Evolutionary conservation across 2,888 invertebrate genomes (phyloP), one percentile per base, ranked within the genome.

Genomic region (Deilephila elpenor): DNA sequence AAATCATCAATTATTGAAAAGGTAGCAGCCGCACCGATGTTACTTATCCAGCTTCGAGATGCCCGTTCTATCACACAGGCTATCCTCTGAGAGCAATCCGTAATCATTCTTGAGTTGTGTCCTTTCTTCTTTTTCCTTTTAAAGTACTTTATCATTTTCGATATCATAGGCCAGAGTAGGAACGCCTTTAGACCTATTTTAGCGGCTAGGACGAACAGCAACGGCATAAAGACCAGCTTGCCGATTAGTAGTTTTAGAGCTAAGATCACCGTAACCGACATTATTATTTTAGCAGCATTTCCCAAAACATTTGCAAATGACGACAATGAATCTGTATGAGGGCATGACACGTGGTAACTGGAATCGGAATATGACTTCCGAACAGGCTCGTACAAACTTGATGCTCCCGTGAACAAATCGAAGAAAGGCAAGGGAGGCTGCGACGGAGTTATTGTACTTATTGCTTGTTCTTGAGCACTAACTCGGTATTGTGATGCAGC

Each of bases 251-350:
- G 79, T 83, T 95, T 95, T 34, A 95, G 77, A 75, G 93, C 85
- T 34, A 89, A 86, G 75, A 95, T 93, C 70, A 91, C 85, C 61
- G 93, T 91, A 37, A 88, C 91, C 4, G 95, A 93, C 76, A 95
- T 79, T 90, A 95, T 89, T 73, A 95, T 94, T 82, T 95, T 95
- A 7, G 94, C 93, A 59, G 93, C 92, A 78, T 92, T 95, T 5
- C 91, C 91, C 71, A 94, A 78, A 73, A 93, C 82, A 79, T 89
- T 93, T 5, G 94, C 94, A 73, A 93, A 89, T 11, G 93, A 89
- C 44, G 92, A 88, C 34, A 93, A 84, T 3, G 88, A 86, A 77
- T 94, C 93, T 11, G 88, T 78, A 78, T 92, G 91, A 32, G 91
- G 91, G 76, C 93, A 93, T 70, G 92, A 89, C 59, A 89, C 84